Evolutionary conservation across 1,140 invertebrate genomes (phyloP).

Genomic region (Drosophila miranda): DNA sequence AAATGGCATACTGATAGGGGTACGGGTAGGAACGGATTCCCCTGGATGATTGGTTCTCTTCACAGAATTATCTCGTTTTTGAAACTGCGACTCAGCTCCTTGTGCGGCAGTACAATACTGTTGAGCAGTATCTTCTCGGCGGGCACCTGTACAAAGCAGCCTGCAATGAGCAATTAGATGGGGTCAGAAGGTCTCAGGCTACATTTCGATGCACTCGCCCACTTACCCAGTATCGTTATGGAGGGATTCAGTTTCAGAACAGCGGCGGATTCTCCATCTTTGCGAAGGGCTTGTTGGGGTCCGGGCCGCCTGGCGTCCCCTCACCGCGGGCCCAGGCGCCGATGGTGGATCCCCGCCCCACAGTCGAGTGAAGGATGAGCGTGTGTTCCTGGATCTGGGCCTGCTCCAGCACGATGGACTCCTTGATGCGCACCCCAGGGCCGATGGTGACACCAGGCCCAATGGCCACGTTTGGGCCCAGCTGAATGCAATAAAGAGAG

Average conservation of each 20-base stretch:
- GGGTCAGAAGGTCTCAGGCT: background rate
- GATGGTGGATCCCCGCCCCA: slow-evolving; percentile 91
- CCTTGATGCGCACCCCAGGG: slow-evolving; percentile 95
- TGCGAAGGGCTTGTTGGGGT: slow-evolving; percentile 99
- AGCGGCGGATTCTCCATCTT: slow-evolving; percentile 98
- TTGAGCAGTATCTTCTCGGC: slow-evolving; percentile 97
- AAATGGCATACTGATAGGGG: slow-evolving; percentile 49
- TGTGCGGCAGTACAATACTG: slow-evolving; percentile 98
- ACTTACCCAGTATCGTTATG: slow-evolving; percentile 96
- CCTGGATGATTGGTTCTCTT: slow-evolving; percentile 11
- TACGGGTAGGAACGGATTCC: background rate
- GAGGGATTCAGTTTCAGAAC: slow-evolving; percentile 99
- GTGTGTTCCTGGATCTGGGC: slow-evolving; percentile 95
- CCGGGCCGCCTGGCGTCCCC: slow-evolving; percentile 96
- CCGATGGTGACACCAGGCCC: slow-evolving; percentile 92
- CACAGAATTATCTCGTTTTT: slow-evolving; percentile 91
- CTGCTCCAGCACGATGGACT: slow-evolving; percentile 96
- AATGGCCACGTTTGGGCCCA: slow-evolving; percentile 99
- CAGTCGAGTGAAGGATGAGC: slow-evolving; percentile 94
- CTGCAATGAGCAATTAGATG: slow-evolving; percentile 85
- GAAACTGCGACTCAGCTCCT: slow-evolving; percentile 96
- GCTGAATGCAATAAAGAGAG: slow-evolving; percentile 40
- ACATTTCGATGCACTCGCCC: no score
- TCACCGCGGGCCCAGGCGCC: slow-evolving; percentile 96
- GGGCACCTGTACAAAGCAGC: slow-evolving; percentile 93